Evolutionary conservation across 1,140 invertebrate species (phyloP).

Genomic region (Aethina tumida): DNA sequence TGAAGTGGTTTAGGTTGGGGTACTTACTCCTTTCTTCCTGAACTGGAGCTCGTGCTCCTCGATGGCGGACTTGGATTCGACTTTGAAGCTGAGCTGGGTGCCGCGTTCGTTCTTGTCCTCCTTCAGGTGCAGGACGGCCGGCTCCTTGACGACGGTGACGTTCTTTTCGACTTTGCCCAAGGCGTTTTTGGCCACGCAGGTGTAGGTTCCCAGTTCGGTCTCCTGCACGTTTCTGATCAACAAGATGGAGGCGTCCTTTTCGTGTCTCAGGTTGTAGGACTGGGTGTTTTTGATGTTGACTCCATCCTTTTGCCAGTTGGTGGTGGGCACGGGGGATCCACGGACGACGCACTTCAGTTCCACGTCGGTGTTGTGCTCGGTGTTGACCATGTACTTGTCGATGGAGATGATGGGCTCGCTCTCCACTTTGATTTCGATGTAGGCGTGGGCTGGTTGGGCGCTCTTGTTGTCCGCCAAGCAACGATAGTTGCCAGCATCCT

Average conservation of each 20-base stretch:
- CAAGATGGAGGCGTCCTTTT: constrained; percentile 13
- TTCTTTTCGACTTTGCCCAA: constrained; percentile 13
- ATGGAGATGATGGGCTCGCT: constrained; percentile 25
- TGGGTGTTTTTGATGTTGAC: constrained; percentile 15
- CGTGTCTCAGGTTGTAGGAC: constrained; percentile 11
- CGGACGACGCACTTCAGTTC: constrained; percentile 25
- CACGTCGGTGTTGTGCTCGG: constrained; percentile 19
- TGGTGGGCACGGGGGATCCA: constrained; percentile 19
- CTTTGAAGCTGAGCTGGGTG: constrained; percentile 24
- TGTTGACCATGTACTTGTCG: constrained; percentile 22
- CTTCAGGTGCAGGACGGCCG: constrained; percentile 8
- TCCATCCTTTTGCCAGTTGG: constrained; percentile 22
- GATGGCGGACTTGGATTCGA: constrained; percentile 25
- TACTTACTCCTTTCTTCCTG: constrained; percentile 27
- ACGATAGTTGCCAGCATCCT: constrained; percentile 21
- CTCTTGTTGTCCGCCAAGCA: constrained; percentile 29
- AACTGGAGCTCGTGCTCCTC: constrained; percentile 22
- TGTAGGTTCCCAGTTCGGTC: constrained; percentile 23
- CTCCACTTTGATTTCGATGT: constrained; percentile 22
- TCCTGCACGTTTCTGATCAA: constrained; percentile 18
- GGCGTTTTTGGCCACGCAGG: constrained; percentile 20
- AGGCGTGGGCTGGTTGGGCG: constrained; percentile 19
- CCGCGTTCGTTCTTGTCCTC: no score
- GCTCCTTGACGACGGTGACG: constrained; percentile 18
- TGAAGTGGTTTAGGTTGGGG: background rate